Evolutionary conservation across 2,797 vertebrate genomes (phyloP).

Genomic region (Perodicticus potto): DNA sequence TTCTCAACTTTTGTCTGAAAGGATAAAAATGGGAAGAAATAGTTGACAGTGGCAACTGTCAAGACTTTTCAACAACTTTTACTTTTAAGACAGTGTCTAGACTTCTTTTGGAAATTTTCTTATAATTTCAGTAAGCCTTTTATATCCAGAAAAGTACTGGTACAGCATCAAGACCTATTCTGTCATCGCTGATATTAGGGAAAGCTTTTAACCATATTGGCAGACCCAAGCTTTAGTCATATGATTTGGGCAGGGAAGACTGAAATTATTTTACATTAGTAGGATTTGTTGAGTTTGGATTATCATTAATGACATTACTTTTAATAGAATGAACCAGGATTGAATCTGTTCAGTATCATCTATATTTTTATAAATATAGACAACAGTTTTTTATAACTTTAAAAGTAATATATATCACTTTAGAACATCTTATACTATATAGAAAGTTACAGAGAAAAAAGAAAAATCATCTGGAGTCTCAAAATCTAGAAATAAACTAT

Average conservation of each 20-base stretch:
- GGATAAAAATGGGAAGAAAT: not conserved
- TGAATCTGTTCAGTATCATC: not conserved
- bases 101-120: constrained; percentile 15
- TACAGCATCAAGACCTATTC: not conserved
- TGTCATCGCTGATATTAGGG: not conserved
- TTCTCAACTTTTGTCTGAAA: constrained; percentile 47
- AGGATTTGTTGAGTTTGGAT: not conserved
- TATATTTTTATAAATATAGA: constrained; percentile 26
- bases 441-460: not conserved
- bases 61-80: constrained; percentile 39
- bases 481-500: constrained; percentile 48
- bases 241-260: not conserved
- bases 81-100: constrained; percentile 32
- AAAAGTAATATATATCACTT: not conserved
- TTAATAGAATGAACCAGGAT: constrained; percentile 14
- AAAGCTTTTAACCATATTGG: not conserved
- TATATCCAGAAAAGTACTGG: not conserved
- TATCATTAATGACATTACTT: not conserved
- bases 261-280: not conserved
- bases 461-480: not conserved
- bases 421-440: not conserved
- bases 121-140: constrained; percentile 47
- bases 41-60: not conserved
- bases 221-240: not conserved
- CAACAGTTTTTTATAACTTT: no score